These are phyloP conservation scores for Ctenodactylus gundi DNA, from an alignment of 2,113 vertebrate genomes.

Conservation along the genomic window DNA sequence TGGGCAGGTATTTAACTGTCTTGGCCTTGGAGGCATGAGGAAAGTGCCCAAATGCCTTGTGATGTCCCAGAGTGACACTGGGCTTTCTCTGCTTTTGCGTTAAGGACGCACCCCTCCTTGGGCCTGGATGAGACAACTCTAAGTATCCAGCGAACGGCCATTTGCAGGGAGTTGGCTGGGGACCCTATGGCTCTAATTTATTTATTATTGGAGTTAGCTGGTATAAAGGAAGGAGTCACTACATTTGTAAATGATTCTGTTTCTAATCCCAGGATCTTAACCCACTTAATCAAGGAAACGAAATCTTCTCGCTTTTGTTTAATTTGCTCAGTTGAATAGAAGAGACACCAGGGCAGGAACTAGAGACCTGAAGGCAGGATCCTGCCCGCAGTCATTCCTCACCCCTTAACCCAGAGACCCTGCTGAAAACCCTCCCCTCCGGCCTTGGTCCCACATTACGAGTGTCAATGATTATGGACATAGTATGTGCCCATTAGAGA, in stretches of 20 bases:
- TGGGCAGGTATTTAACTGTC: not conserved
- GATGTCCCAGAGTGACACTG: not conserved
- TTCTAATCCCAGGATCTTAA: constrained; percentile 57
- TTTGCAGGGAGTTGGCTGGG: not conserved
- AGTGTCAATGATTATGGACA: constrained; percentile 12
- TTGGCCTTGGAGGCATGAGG: not conserved
- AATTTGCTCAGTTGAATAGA: constrained; percentile 58
- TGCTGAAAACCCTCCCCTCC: not conserved
- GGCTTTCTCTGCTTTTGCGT: not conserved
- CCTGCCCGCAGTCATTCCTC: not conserved
- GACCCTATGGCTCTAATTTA: constrained; percentile 60
- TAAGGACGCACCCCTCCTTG: not conserved
- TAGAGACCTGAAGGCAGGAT: not conserved
- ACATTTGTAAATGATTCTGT: constrained; percentile 56
- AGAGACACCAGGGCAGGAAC: not conserved
- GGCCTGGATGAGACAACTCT: not conserved
- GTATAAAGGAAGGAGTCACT: constrained; percentile 55
- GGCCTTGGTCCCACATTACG: not conserved
- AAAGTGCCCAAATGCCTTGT: not conserved
- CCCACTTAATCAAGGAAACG: constrained; percentile 52
- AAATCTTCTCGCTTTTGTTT: constrained; percentile 45
- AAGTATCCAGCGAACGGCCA: not conserved
- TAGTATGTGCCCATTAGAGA: not conserved
- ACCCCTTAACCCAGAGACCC: not conserved
- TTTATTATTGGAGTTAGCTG: constrained; percentile 45